These are phyloP conservation scores for Colossoma macropomum DNA, from an alignment of 2,113 vertebrate genomes.

Conservation along the genomic window DNA sequence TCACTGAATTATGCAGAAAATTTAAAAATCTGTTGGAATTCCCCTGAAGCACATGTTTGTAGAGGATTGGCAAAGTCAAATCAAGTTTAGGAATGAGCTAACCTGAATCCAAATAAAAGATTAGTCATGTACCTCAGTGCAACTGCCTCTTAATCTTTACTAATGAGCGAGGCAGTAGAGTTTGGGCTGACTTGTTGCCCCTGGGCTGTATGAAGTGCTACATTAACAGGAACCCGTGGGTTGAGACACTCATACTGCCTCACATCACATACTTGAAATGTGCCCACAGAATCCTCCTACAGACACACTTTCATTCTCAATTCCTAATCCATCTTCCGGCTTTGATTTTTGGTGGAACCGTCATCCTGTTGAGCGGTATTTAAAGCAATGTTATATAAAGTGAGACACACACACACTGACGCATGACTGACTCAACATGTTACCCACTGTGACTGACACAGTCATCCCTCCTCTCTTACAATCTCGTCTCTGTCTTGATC, in stretches of 20 bases:
- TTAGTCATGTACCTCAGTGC: neutral
- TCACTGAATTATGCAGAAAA: neutral
- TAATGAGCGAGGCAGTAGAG: neutral
- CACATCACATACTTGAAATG: neutral
- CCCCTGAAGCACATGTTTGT: neutral
- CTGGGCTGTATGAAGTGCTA: neutral
- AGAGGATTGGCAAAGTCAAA: neutral
- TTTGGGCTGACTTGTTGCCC: neutral
- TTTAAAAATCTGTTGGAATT: neutral
- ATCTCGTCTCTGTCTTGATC: conserved; percentile 22
- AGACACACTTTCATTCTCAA: neutral
- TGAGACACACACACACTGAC: conserved; percentile 30
- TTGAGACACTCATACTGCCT: neutral
- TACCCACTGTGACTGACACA: conserved; percentile 33
- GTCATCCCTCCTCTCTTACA: neutral
- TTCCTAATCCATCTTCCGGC: neutral
- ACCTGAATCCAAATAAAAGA: neutral
- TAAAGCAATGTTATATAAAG: conserved; percentile 60
- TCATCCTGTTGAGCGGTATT: conserved; percentile 50
- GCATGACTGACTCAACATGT: conserved; percentile 42
- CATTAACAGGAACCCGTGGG: neutral
- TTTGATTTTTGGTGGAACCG: conserved; percentile 16
- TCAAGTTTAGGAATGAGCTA: neutral
- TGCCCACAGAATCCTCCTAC: neutral
- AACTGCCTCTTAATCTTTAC: neutral